These are phyloP conservation scores for Thelaira solivaga DNA, from an alignment of 2,888 invertebrate species.

Conservation along the genomic window DNA sequence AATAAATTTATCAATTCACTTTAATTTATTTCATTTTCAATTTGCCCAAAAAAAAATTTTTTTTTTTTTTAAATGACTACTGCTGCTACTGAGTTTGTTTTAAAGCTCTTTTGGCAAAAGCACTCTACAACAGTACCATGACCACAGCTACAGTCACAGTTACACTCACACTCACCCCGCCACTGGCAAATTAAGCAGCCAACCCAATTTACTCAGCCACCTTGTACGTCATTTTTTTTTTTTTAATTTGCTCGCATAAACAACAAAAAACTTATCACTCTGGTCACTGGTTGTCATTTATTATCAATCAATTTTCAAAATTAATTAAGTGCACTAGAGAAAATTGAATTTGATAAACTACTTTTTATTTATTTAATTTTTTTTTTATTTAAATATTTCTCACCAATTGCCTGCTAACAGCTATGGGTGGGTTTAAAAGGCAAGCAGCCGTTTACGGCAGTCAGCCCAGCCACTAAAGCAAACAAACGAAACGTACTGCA, in stretches of 20 bases:
- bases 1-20: slow-evolving; percentile 40
- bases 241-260: neutral
- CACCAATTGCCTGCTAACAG: neutral
- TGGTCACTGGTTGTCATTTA: slow-evolving; percentile 47
- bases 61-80: no score
- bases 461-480: no score
- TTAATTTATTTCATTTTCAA: no score
- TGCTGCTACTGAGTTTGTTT: no score
- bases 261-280: slow-evolving; percentile 19
- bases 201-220: no score
- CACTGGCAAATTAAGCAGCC: no score
- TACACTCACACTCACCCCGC: no score
- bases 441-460: neutral
- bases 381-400: no score
- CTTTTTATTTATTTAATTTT: no score
- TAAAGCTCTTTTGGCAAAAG: no score
- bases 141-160: neutral
- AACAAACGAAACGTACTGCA: no score
- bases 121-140: neutral
- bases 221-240: neutral
- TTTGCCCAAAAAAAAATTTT: no score
- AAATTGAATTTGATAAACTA: slow-evolving; percentile 58
- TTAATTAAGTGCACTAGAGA: slow-evolving; percentile 58
- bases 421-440: neutral
- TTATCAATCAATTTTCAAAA: slow-evolving; percentile 62